A percentile compares a stretch with the other conserved stretches of the same genome.
Evolutionary conservation across 1,140 invertebrate genomes (phyloP).

Genomic region (Lepidurus couesii): DNA sequence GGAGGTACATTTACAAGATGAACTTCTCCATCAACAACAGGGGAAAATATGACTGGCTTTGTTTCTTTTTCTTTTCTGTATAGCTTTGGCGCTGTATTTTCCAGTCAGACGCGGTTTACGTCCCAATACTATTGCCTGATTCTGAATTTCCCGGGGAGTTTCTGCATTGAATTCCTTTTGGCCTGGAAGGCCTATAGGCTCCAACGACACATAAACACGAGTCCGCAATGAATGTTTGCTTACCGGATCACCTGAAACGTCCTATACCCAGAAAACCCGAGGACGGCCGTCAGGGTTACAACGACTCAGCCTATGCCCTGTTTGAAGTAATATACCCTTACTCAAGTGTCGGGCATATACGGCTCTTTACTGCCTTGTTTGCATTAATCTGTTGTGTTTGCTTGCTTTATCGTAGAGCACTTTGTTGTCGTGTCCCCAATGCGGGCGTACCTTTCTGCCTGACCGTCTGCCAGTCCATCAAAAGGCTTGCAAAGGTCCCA

Average conservation of each 20-base stretch:
- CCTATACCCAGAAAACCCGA: constrained; percentile 55
- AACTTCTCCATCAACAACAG: background rate
- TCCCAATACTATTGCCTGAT: background rate
- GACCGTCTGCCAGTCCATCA: constrained; percentile 50
- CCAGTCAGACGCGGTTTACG: background rate
- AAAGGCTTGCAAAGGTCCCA: constrained; percentile 48
- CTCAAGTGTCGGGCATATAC: no score
- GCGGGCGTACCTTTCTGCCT: constrained; percentile 49
- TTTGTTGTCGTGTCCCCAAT: constrained; percentile 50
- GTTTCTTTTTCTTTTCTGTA: background rate
- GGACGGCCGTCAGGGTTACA: constrained; percentile 51
- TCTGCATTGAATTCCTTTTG: background rate
- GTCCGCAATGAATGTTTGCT: background rate
- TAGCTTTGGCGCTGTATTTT: background rate
- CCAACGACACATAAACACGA: background rate
- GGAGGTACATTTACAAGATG: background rate
- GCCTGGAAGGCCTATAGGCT: constrained; percentile 11
- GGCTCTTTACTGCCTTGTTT: no score
- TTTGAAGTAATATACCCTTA: constrained; percentile 48
- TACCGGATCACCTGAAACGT: constrained; percentile 51
- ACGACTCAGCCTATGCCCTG: constrained; percentile 52
- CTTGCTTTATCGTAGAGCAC: constrained; percentile 44
- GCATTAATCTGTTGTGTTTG: constrained; percentile 44
- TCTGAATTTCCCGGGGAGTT: background rate
- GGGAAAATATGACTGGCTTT: background rate